Conservation (phyloP, 2,888 invertebrate species). For the Philopedon plagiatum region DNA sequence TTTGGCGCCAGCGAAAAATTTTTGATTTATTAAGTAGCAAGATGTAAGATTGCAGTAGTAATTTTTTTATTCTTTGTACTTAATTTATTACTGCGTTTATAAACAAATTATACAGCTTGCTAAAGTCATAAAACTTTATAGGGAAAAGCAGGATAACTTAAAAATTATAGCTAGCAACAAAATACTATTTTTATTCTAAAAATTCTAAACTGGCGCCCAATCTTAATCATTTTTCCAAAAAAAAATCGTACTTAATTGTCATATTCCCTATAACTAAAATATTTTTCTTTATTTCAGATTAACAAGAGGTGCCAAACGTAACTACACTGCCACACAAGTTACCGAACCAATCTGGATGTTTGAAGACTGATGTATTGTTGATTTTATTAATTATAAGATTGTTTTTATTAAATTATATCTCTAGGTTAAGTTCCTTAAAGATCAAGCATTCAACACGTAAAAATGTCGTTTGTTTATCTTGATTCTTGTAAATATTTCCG, state of each 20-base stretch:
- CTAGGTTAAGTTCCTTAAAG: conserved; percentile 67
- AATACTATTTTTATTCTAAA: too few species aligned
- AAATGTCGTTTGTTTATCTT: conserved; percentile 41
- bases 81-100: neutral
- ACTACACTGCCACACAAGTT: conserved; percentile 69
- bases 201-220: too few species aligned
- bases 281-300: conserved; percentile 62
- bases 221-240: too few species aligned
- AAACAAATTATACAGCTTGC: neutral
- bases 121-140: neutral
- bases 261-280: neutral
- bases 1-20: conserved; percentile 28
- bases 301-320: conserved; percentile 50
- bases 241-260: too few species aligned
- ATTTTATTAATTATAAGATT: conserved; percentile 66
- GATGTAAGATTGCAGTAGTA: conserved; percentile 11
- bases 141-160: too few species aligned
- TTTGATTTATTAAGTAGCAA: conserved; percentile 14
- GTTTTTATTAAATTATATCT: conserved; percentile 69
- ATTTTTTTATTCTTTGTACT: neutral
- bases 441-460: conserved; percentile 49
- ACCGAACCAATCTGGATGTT: conserved; percentile 67
- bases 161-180: too few species aligned
- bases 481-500: conserved; percentile 22
- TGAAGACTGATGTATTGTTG: conserved; percentile 70